These are phyloP conservation scores for Sus cebifrons DNA, from an alignment of 2,797 vertebrate genomes.

Conservation along the genomic window DNA sequence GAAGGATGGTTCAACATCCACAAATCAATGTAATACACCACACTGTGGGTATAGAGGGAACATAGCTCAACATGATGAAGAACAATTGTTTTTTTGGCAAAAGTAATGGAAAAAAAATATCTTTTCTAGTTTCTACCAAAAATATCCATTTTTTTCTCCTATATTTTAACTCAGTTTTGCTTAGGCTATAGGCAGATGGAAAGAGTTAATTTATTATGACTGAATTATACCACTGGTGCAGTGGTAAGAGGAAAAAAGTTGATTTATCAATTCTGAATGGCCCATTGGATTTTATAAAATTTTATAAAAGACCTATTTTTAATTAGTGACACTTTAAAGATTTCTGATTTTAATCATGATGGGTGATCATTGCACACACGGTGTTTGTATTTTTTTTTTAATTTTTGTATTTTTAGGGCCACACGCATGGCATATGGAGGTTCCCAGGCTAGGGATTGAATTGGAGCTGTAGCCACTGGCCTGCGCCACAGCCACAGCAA, in stretches of 20 bases:
- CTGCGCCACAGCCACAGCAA: no score
- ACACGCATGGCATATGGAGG: no score
- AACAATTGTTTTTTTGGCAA: neutral
- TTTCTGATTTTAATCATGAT: constrained; percentile 72
- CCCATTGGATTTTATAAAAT: constrained; percentile 65
- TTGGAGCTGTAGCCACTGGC: no score
- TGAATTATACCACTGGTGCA: neutral
- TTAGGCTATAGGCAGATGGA: neutral
- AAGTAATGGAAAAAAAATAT: neutral
- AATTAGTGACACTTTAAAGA: constrained; percentile 79
- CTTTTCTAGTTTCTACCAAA: neutral
- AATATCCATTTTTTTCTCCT: neutral
- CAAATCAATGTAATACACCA: no score
- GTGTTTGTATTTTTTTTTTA: no score
- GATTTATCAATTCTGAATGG: constrained; percentile 54
- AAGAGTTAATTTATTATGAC: constrained; percentile 48
- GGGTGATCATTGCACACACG: neutral
- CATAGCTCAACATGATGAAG: no score
- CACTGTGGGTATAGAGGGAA: no score
- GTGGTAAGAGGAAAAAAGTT: neutral
- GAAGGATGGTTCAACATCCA: no score
- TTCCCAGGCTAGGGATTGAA: no score
- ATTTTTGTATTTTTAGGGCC: no score
- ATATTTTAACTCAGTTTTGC: constrained; percentile 46
- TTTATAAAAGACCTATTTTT: constrained; percentile 72